phyloP scores from a whole-genome alignment of 30 jellyfish, hydroid and myxozoan genomes.

The Chrysaora quinquecirrha region DNA sequence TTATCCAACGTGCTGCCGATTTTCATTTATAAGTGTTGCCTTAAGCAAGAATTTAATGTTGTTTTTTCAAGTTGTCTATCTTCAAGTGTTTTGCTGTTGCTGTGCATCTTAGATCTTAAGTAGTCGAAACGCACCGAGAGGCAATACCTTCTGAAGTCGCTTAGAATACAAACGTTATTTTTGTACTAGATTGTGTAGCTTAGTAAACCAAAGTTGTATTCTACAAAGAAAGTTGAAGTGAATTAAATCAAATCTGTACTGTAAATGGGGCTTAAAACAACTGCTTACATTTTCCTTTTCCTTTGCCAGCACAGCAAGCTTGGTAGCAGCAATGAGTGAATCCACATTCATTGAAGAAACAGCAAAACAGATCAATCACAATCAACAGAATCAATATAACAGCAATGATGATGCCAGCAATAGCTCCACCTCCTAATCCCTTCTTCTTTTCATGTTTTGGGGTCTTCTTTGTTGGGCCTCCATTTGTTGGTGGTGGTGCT shows the following conservation, averaged over 20 bases:
- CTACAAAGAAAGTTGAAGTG: too few relatives aligned
- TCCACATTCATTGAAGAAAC: conserved; percentile 97
- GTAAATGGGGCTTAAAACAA: background rate
- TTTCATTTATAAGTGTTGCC: too few relatives aligned
- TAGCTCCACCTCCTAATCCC: conserved; percentile 88
- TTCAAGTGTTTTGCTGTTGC: too few relatives aligned
- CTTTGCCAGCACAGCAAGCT: conserved; percentile 88
- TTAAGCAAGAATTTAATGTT: too few relatives aligned
- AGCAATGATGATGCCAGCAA: conserved; percentile 92
- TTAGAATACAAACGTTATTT: background rate
- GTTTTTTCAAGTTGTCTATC: too few relatives aligned
- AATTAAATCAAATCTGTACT: too few relatives aligned
- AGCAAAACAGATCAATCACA: conserved; percentile 93
- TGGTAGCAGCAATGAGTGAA: conserved; percentile 91
- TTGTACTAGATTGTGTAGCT: too few relatives aligned
- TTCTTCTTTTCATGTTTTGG: conserved; percentile 16
- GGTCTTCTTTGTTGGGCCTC: background rate
- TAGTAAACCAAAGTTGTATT: too few relatives aligned
- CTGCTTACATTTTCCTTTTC: conserved; percentile 44
- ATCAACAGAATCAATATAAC: conserved; percentile 75
- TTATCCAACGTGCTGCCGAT: too few relatives aligned
- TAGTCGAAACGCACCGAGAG: background rate
- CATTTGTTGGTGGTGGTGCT: conserved; percentile 4
- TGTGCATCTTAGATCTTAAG: background rate
- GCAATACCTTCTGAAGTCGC: too few relatives aligned